These are phyloP conservation scores for Rhombomys opimus DNA, from an alignment of 2,113 vertebrate genomes.

Conservation along the genomic window DNA sequence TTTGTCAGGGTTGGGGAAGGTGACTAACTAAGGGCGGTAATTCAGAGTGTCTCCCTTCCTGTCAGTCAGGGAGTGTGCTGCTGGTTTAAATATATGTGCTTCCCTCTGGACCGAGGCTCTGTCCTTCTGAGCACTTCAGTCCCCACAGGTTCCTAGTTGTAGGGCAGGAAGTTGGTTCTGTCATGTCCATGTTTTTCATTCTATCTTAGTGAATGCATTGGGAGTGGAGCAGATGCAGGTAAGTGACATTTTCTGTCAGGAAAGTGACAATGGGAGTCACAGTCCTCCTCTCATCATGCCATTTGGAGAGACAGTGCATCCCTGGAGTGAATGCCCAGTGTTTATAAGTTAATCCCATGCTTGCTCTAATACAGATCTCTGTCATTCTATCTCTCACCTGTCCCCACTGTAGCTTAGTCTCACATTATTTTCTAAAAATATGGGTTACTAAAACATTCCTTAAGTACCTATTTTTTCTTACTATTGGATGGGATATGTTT, in stretches of 20 bases:
- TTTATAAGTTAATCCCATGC: slow-evolving; percentile 20
- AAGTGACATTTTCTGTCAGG: slow-evolving; percentile 56
- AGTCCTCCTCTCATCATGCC: neutral
- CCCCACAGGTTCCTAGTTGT: neutral
- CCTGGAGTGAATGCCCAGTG: neutral
- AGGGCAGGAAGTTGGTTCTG: slow-evolving; percentile 22
- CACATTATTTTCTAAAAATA: slow-evolving; percentile 4
- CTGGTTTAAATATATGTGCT: slow-evolving; percentile 13
- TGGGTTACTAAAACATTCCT: neutral
- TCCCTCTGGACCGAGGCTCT: neutral
- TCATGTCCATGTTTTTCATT: slow-evolving; percentile 13
- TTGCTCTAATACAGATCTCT: slow-evolving; percentile 42
- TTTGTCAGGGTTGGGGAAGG: slow-evolving; percentile 19
- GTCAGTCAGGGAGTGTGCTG: neutral
- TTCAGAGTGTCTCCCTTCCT: neutral
- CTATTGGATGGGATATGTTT: neutral
- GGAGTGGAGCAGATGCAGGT: neutral
- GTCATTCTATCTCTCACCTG: neutral
- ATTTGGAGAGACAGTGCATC: neutral
- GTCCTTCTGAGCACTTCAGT: neutral
- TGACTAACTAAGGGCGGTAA: neutral
- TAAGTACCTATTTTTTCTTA: neutral
- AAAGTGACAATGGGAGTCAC: neutral
- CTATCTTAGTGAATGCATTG: neutral
- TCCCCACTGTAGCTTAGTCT: neutral